Conservation (phyloP, 2,888 invertebrate genomes). For the Deilephila porcellus region DNA sequence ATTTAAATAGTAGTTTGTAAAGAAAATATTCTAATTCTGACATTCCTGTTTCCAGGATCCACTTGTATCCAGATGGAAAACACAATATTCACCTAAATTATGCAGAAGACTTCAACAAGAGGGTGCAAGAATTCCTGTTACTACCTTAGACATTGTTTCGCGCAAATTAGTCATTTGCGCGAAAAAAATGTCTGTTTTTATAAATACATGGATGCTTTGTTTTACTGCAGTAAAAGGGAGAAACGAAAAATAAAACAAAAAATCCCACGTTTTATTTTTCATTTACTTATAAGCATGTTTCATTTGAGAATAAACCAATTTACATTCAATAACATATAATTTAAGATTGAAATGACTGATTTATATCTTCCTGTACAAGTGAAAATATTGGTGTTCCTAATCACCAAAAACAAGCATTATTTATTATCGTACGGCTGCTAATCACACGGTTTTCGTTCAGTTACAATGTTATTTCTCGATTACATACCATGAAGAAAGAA, state of each 20-base stretch:
- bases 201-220: neutral
- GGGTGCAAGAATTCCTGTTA: conserved; percentile 89
- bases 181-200: too few relatives aligned
- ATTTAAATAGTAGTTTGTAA: too few relatives aligned
- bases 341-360: conserved; percentile 81
- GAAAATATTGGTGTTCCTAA: conserved; percentile 44
- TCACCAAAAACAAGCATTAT: conserved; percentile 48
- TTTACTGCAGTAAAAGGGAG: conserved; percentile 37
- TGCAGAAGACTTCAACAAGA: conserved; percentile 90
- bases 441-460: conserved; percentile 59
- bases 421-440: conserved; percentile 55
- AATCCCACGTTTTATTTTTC: conserved; percentile 83
- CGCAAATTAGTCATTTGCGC: neutral
- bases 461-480: conserved; percentile 61
- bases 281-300: conserved; percentile 84
- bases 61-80: conserved; percentile 92
- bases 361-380: conserved; percentile 77
- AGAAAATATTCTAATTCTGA: conserved; percentile 16
- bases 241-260: conserved; percentile 70
- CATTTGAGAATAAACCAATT: conserved; percentile 83
- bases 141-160: conserved; percentile 37
- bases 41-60: conserved; percentile 83
- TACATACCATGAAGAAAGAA: conserved; percentile 48
- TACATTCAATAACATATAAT: conserved; percentile 83
- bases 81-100: conserved; percentile 94